Evolutionary conservation across 2,113 vertebrate species (phyloP), one percentile per base, ranked within the genome.

Genomic region (Hucho hucho): DNA sequence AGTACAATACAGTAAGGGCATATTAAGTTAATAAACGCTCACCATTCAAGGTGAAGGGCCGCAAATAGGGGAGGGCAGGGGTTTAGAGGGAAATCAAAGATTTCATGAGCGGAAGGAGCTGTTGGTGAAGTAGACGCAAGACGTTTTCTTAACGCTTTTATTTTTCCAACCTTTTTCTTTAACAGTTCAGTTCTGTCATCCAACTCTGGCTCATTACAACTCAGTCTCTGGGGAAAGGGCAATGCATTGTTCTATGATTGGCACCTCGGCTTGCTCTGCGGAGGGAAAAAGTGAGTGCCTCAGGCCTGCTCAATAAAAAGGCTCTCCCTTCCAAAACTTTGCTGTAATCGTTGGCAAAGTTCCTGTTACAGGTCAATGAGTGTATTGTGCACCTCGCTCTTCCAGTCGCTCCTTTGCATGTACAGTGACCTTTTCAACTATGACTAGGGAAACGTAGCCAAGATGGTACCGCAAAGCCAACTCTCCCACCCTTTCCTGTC

Each of bases 211-310:
- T 90, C 86, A 85, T 92, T 91, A 92, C 80, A 72, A 87, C 76
- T 72, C 77, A 79, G 80, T 89, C 87, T 85, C 75, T 67, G 47
- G 29, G 28, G 83, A 86, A 82, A 87, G 81, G 79, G 69, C 84
- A 92, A 92, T 81, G 53, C 64, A 67, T 69, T 92, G 90, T 92
- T 89, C 79, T 84, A 81, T 88, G 87, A 90, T 87, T 89, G 91
- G 85, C 88, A 87, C 84, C 74, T 79, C 77, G 49, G 81, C 83
- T 87, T 65, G 72, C 82, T 83, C 63, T 70, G 43, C 14, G 24
- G 64, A 29, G 20, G 22, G 28, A 26, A 25, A 9, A 43, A 37
- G 69, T 7, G 29, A 37, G 61, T 43, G 64, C 64, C 74, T 72
- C 71, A 49, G 73, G 73, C 64, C 24, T 32, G 22, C 75, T 79